A percentile compares a stretch with the other conserved stretches of the same genome.
phyloP scores from a whole-genome alignment of 2,113 vertebrate species.

The Ictalurus furcatus region DNA sequence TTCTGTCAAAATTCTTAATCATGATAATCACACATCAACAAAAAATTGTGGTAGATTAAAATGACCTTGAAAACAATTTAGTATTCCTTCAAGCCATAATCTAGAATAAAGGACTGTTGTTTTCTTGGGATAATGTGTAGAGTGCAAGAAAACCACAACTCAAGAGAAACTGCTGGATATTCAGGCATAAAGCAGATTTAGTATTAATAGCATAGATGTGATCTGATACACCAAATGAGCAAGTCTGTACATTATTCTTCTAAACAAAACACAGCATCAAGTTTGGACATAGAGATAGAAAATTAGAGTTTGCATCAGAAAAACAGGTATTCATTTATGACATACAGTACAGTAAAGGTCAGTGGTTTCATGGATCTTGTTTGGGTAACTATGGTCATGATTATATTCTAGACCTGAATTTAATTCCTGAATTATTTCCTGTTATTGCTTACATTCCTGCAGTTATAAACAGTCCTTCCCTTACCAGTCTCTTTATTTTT shows the following conservation, averaged over 20 bases:
- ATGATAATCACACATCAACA: not conserved
- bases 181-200: not conserved
- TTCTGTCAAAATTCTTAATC: not conserved
- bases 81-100: not conserved
- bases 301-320: not conserved
- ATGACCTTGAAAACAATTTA: not conserved
- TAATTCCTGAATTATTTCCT: not conserved
- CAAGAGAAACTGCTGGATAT: not conserved
- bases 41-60: not conserved
- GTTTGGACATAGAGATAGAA: not conserved
- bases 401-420: not conserved
- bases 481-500: not conserved
- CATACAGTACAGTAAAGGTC: not conserved
- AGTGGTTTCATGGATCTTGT: not conserved
- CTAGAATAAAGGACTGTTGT: not conserved
- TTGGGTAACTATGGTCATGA: not conserved
- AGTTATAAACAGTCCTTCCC: not conserved
- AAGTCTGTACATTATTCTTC: not conserved
- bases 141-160: not conserved
- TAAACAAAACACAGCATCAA: not conserved
- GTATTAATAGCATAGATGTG: not conserved
- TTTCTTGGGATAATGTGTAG: not conserved
- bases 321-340: not conserved
- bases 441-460: not conserved
- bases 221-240: not conserved